Evolutionary conservation across 2,797 vertebrate genomes (phyloP).

Genomic region (Lemur catta): DNA sequence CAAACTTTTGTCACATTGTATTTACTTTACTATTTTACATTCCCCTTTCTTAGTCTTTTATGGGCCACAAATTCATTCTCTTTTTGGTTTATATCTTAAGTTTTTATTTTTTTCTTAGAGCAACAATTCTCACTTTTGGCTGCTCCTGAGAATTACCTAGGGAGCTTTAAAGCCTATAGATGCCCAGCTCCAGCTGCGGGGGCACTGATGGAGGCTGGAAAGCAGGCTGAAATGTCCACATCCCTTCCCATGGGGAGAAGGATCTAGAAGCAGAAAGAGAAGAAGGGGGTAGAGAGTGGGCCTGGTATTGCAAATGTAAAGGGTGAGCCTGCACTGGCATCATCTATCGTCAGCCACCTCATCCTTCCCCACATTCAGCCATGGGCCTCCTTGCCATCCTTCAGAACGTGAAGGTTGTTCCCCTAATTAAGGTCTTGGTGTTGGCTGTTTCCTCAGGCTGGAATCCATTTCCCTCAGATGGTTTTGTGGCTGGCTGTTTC

Average conservation of each 20-base stretch:
- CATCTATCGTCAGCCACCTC: not conserved
- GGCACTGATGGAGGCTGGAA: not conserved
- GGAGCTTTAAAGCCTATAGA: not conserved
- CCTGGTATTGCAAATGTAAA: not conserved
- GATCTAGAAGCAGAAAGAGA: not conserved
- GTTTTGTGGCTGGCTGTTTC: not conserved
- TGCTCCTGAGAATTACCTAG: not conserved
- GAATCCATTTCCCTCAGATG: not conserved
- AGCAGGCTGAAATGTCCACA: not conserved
- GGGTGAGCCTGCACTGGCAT: not conserved
- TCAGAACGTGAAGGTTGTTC: accelerated
- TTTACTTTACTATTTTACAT: not conserved
- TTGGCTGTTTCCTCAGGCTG: not conserved
- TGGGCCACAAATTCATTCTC: not conserved
- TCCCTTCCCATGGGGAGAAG: not conserved
- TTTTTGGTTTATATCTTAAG: not conserved
- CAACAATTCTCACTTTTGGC: not conserved
- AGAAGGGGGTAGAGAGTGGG: not conserved
- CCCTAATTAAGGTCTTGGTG: not conserved
- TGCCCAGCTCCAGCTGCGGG: not conserved
- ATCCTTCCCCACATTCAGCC: not conserved
- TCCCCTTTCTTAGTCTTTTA: not conserved
- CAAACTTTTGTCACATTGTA: not conserved
- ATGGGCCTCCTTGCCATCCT: not conserved
- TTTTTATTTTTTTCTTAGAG: not conserved